These are phyloP conservation scores for Lordiphosa collinella DNA, from an alignment of 1,140 invertebrate species.

Conservation along the genomic window DNA sequence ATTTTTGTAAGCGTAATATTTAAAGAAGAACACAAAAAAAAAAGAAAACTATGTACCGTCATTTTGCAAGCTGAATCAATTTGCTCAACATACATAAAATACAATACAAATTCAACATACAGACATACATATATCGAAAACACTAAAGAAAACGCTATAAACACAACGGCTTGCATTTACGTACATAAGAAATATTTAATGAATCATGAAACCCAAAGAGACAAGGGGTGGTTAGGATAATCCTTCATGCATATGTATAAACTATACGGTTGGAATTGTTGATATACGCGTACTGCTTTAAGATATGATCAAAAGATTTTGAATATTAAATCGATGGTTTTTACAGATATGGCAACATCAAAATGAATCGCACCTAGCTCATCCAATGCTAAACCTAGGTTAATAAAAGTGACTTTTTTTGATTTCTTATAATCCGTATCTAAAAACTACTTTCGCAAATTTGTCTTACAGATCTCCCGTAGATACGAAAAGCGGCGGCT, in stretches of 20 bases:
- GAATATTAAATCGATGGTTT: no score
- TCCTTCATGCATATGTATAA: conserved; percentile 41
- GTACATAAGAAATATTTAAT: not conserved
- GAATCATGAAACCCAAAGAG: no score
- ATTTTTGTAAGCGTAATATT: conserved; percentile 76
- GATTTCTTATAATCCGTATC: no score
- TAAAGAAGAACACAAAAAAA: conserved; percentile 22
- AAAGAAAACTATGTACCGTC: conserved; percentile 27
- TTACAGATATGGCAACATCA: no score
- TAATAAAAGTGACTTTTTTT: no score
- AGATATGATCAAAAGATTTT: not conserved
- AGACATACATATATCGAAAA: conserved; percentile 20
- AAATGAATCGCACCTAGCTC: no score
- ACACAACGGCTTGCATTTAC: conserved; percentile 49
- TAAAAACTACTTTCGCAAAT: no score
- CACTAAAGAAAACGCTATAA: conserved; percentile 4
- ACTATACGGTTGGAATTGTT: conserved; percentile 3
- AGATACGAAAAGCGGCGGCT: no score
- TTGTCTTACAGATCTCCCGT: no score
- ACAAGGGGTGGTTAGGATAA: conserved; percentile 1
- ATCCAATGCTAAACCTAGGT: no score
- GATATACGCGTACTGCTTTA: not conserved
- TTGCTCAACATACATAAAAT: conserved; percentile 49
- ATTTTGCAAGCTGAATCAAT: conserved; percentile 45
- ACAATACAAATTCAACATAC: conserved; percentile 22